phyloP scores from a whole-genome alignment of 2,888 invertebrate genomes.

The Lymantria monacha region DNA sequence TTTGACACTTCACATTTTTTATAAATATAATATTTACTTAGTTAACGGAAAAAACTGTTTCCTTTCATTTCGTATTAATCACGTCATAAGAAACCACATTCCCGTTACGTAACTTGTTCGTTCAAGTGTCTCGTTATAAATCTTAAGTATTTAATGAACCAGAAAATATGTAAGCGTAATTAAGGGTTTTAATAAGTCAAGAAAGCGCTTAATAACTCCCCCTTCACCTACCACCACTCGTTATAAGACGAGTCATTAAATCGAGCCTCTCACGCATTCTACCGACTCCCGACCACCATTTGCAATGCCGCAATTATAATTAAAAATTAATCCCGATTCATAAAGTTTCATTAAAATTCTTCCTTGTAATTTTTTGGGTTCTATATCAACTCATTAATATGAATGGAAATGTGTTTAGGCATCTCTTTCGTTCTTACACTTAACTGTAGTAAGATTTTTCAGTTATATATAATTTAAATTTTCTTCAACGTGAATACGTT shows the following conservation, averaged over 20 bases:
- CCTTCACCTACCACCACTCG: conserved; percentile 48
- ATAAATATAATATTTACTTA: no score
- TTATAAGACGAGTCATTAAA: conserved; percentile 74
- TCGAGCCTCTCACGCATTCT: conserved; percentile 70
- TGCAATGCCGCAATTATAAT: conserved; percentile 70
- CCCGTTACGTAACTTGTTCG: conserved; percentile 43
- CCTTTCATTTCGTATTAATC: no score
- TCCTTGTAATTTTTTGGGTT: conserved; percentile 44
- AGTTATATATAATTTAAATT: conserved; percentile 5
- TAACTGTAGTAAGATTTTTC: background rate
- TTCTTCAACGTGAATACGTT: conserved; percentile 20
- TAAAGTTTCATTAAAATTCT: conserved; percentile 51
- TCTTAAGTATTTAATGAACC: conserved; percentile 66
- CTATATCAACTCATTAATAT: conserved; percentile 38
- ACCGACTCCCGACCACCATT: conserved; percentile 55
- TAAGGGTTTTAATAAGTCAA: conserved; percentile 70
- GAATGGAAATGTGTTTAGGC: conserved; percentile 26
- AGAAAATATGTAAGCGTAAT: conserved; percentile 68
- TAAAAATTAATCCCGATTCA: conserved; percentile 70
- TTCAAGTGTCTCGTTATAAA: conserved; percentile 49
- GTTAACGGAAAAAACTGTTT: no score
- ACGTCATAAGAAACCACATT: conserved; percentile 12
- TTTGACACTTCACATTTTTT: no score
- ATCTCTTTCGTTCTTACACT: conserved; percentile 9
- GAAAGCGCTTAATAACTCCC: conserved; percentile 66